Conservation (phyloP, 2,888 invertebrate species). For the Hermaeophaga mercurialis region DNA sequence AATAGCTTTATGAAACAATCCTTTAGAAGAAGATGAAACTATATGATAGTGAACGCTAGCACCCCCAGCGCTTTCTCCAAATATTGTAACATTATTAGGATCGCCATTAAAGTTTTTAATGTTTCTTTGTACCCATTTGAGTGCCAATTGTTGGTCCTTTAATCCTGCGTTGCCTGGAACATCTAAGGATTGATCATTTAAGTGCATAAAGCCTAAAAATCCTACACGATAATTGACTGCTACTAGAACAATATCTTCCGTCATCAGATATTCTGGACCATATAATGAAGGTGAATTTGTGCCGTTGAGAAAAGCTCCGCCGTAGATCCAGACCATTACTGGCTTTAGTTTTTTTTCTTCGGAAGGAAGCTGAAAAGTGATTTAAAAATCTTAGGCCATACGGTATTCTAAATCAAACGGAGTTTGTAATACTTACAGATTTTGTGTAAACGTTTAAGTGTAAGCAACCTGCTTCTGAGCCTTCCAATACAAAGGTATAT, state of each 20-base stretch:
- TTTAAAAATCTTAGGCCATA: not conserved
- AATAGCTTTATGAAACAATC: constrained; percentile 43
- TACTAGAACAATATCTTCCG: constrained; percentile 58
- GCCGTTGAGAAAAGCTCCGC: constrained; percentile 52
- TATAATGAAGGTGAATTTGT: constrained; percentile 46
- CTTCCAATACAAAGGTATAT: constrained; percentile 23
- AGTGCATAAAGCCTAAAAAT: constrained; percentile 58
- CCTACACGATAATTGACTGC: constrained; percentile 60
- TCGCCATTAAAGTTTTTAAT: constrained; percentile 50
- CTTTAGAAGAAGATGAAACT: constrained; percentile 32
- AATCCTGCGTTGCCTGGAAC: constrained; percentile 62
- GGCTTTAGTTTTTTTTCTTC: constrained; percentile 41
- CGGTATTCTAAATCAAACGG: not conserved
- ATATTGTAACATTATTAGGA: constrained; percentile 52
- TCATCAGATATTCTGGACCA: constrained; percentile 59
- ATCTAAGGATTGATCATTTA: constrained; percentile 57
- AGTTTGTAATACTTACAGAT: constrained; percentile 25
- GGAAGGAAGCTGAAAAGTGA: constrained; percentile 28
- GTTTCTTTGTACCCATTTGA: constrained; percentile 61
- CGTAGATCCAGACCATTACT: constrained; percentile 57
- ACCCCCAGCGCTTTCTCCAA: constrained; percentile 35
- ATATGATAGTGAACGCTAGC: constrained; percentile 31
- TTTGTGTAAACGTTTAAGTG: constrained; percentile 34
- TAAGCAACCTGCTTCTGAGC: constrained; percentile 35
- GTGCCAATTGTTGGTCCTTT: constrained; percentile 60